Evolutionary conservation across 2,797 vertebrate genomes (phyloP).

Genomic region (Tenualosa thibaudeaui): DNA sequence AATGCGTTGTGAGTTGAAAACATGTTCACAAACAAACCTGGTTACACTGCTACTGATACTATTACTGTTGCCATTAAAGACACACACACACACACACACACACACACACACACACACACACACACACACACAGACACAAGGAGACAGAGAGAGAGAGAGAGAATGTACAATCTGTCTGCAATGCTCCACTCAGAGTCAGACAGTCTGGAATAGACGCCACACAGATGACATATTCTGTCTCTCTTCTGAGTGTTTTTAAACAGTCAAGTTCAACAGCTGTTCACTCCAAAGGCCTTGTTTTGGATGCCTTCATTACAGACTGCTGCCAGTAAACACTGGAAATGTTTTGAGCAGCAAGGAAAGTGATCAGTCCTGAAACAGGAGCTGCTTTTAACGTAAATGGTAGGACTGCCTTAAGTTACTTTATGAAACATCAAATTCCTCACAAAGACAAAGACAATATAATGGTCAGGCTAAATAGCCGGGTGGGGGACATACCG

Average conservation of each 20-base stretch:
- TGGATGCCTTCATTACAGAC: neutral
- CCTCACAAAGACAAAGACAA: neutral
- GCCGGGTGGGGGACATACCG: too few species aligned
- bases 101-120: conserved; percentile 12
- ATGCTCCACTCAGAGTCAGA: neutral
- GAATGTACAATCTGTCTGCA: conserved; percentile 1
- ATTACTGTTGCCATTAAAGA: too few species aligned
- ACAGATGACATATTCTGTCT: conserved; percentile 10
- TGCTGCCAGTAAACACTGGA: neutral
- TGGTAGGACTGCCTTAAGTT: neutral
- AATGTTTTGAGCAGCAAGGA: neutral
- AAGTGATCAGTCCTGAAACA: neutral
- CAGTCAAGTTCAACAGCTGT: conserved; percentile 4
- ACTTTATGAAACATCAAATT: neutral
- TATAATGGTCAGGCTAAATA: neutral
- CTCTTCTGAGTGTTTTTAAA: neutral
- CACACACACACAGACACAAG: neutral
- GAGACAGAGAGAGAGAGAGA: neutral
- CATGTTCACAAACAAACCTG: too few species aligned
- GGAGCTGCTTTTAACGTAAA: neutral
- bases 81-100: neutral
- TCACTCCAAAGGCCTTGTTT: neutral
- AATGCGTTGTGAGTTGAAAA: too few species aligned
- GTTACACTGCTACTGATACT: too few species aligned
- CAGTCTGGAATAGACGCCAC: neutral